Evolutionary conservation across 2,888 invertebrate species (phyloP).

Genomic region (Charanyca ferruginea): DNA sequence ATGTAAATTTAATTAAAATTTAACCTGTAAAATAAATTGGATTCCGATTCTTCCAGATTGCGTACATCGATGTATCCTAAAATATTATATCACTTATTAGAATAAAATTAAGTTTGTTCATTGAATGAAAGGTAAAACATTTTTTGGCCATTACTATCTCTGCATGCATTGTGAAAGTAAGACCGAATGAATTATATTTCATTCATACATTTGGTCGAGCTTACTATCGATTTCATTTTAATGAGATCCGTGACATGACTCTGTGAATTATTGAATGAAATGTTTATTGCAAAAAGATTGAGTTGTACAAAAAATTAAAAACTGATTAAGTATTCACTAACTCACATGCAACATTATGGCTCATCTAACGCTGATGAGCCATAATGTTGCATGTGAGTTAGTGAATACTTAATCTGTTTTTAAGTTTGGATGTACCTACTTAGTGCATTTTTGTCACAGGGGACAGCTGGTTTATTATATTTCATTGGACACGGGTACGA

Average conservation of each 20-base stretch:
- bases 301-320: neutral
- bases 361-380: too few species aligned
- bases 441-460: too few species aligned
- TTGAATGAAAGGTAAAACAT: conserved; percentile 9
- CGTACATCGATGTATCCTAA: neutral
- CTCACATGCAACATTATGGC: too few species aligned
- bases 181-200: conserved; percentile 37
- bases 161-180: conserved; percentile 54
- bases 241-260: conserved; percentile 36
- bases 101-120: neutral
- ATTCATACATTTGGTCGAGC: conserved; percentile 42
- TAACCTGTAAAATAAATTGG: too few species aligned
- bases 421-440: too few species aligned
- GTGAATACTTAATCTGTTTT: too few species aligned
- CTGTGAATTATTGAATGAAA: conserved; percentile 10
- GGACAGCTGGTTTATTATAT: too few species aligned
- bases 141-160: neutral
- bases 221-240: conserved; percentile 32
- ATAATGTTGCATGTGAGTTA: too few species aligned
- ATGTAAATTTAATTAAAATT: too few species aligned
- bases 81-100: neutral
- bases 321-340: too few species aligned
- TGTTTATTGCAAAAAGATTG: conserved; percentile 1
- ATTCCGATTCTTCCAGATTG: too few species aligned
- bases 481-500: too few species aligned